A percentile compares a stretch with the other conserved stretches of the same genome.
phyloP scores from a whole-genome alignment of 1,140 invertebrate species.

The Neotoxoptera formosana region DNA sequence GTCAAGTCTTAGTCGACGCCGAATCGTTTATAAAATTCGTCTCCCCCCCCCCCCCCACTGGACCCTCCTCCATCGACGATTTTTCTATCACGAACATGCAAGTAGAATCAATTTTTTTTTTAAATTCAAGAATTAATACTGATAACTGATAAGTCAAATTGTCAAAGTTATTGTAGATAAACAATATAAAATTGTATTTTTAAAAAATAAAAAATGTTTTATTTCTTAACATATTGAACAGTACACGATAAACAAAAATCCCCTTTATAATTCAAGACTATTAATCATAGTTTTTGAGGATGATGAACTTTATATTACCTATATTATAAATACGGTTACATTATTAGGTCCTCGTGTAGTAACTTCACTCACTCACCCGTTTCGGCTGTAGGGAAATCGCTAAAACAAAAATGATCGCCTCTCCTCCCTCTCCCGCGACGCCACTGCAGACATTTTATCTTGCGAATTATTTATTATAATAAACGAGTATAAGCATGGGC shows the following conservation, averaged over 20 bases:
- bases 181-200: too few relatives aligned
- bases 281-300: too few relatives aligned
- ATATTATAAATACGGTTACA: not conserved
- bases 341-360: not conserved
- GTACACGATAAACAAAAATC: not conserved
- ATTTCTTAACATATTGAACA: not conserved
- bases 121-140: too few relatives aligned
- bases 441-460: not conserved
- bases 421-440: too few relatives aligned
- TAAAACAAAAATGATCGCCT: not conserved
- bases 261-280: too few relatives aligned
- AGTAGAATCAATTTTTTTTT: too few relatives aligned
- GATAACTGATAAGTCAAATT: too few relatives aligned
- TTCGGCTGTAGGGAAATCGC: not conserved
- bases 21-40: not conserved
- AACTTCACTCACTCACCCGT: not conserved
- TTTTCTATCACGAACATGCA: too few relatives aligned
- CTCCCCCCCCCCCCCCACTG: too few relatives aligned
- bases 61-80: too few relatives aligned
- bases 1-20: not conserved
- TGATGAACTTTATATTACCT: too few relatives aligned
- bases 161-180: too few relatives aligned
- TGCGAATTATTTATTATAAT: conserved; percentile 64
- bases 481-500: not conserved
- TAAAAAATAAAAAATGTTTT: not conserved